phyloP scores from a whole-genome alignment of 2,888 invertebrate species.

The Spodoptera exigua region DNA sequence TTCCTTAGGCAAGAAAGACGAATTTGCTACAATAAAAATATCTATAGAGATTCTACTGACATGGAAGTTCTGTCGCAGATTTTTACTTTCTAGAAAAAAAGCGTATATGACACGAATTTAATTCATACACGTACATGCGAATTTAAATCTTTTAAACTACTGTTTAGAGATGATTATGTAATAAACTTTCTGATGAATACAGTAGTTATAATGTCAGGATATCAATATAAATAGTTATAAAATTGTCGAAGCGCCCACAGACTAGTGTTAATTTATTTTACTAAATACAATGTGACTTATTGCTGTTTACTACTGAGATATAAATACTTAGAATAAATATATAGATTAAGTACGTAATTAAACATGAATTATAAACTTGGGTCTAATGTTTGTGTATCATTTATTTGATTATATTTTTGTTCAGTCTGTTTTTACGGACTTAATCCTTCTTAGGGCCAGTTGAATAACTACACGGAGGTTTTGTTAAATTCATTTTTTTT shows the following conservation, averaged over 20 bases:
- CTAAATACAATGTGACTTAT: constrained; percentile 38
- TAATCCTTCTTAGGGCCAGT: too few relatives aligned
- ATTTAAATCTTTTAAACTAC: too few relatives aligned
- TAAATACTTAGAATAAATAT: constrained; percentile 32
- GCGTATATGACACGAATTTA: too few relatives aligned
- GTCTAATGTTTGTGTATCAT: constrained; percentile 35
- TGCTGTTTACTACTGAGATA: constrained; percentile 38
- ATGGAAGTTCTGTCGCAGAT: too few relatives aligned
- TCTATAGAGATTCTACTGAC: too few relatives aligned
- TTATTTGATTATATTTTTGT: not conserved
- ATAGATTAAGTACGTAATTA: constrained; percentile 31
- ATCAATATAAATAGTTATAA: constrained; percentile 23
- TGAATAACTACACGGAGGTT: too few relatives aligned
- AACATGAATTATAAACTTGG: constrained; percentile 12
- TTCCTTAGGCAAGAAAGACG: too few relatives aligned
- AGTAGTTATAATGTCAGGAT: not conserved
- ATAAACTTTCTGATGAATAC: not conserved
- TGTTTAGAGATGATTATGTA: not conserved
- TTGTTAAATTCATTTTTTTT: too few relatives aligned
- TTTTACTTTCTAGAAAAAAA: too few relatives aligned
- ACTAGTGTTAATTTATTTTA: constrained; percentile 32
- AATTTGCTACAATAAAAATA: too few relatives aligned
- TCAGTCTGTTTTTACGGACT: too few relatives aligned
- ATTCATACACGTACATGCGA: too few relatives aligned
- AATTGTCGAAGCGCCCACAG: constrained; percentile 40